These are phyloP conservation scores for Poeciliopsis infans DNA, from an alignment of 2,797 vertebrate genomes.

Conservation along the genomic window DNA sequence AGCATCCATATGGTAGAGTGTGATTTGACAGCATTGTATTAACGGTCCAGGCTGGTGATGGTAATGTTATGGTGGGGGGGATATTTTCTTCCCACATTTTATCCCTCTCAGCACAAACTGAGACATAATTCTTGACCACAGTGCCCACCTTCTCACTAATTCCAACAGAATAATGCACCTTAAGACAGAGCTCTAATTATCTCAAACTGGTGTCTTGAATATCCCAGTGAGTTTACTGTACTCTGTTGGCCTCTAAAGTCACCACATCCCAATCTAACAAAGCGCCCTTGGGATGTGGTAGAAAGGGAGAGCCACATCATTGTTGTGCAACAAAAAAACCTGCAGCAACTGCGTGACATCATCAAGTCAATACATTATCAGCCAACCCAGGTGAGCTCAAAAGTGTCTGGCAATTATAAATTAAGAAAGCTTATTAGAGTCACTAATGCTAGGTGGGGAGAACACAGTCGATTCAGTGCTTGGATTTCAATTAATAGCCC, in stretches of 20 bases:
- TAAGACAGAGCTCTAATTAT: neutral
- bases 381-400: neutral
- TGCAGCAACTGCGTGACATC: neutral
- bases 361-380: neutral
- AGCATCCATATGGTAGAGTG: neutral
- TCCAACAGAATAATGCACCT: neutral
- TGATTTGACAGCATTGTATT: neutral
- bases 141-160: neutral
- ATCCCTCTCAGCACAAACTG: neutral
- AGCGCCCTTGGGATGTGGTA: neutral
- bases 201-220: neutral
- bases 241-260: neutral
- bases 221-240: neutral
- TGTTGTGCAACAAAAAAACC: neutral
- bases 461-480: neutral
- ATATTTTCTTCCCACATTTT: neutral
- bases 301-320: neutral
- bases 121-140: neutral
- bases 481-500: neutral
- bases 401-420: neutral
- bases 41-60: too few species aligned
- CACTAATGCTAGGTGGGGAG: constrained; percentile 3
- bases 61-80: too few species aligned
- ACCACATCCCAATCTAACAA: neutral
- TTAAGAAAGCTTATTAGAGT: constrained; percentile 36